Base-by-base conservation (phyloP, 1,140 invertebrate species). In the Drosophila triauraria region DNA sequence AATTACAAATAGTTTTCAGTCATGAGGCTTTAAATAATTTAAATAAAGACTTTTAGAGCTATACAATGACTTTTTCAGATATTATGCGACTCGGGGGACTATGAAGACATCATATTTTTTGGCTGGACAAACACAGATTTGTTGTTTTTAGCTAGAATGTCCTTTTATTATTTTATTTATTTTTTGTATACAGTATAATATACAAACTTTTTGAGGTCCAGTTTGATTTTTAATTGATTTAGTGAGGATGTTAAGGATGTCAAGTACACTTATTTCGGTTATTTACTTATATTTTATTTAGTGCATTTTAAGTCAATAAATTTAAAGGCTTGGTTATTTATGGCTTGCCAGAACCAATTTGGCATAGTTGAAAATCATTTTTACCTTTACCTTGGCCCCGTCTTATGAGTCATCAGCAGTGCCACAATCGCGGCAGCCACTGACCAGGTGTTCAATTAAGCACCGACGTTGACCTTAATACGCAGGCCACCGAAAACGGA, bases 401-500 rank as follows among this genome's bases (percentile, higher is more conserved):
- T 42, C 67, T 47, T 42, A 84, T 87, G 84, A 87, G 48, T 87
- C 84, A 87, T 54, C 35, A 59, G 46, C 40, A 75, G 78, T 62
- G 63, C 82, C 80, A 76, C 82, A 83, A 81, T 65, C 64, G 82
- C 27, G n/a, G 56, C 46, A 40, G 53, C 75, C 48, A 47, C 59
- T 72, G 85, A 82, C 85, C 85, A 90, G 85, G 85, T 90, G 85
- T 90, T 90, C 85, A 90, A 90, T 90, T 90, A 85, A 82, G 88
- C 76, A 65, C 81, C 81, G 78, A 85, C 75, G 85, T 82, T 90
- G 85, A 90, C 85, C 85, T 90, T 90, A 90, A 90, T 90, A 91
- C 85, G 62, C 57, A 64, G 68, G 64, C 61, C 32, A 70, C 77
- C 70, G 84, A 42, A 72, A 68, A 83, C 54, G 58, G 65, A 71